phyloP scores from a whole-genome alignment of 2,888 invertebrate species.

The Exephanes ischioxanthus region DNA sequence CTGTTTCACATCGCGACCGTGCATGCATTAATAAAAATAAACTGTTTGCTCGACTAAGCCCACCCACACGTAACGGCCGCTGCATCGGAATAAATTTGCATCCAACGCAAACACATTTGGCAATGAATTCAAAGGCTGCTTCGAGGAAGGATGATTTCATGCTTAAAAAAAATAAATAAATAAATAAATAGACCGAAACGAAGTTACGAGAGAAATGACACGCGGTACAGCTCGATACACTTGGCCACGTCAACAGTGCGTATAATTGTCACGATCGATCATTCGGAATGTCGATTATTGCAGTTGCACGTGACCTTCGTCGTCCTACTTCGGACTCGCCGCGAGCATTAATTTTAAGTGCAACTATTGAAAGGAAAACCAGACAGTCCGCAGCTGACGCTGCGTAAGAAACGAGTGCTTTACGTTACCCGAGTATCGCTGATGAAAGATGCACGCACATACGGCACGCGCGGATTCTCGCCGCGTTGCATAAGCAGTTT shows the following conservation, averaged over 20 bases:
- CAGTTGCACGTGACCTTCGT: conserved; percentile 50
- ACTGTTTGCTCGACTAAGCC: conserved; percentile 56
- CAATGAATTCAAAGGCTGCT: conserved; percentile 60
- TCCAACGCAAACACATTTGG: conserved; percentile 57
- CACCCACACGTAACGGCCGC: conserved; percentile 47
- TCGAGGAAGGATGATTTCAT: conserved; percentile 63
- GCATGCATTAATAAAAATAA: conserved; percentile 50
- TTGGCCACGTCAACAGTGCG: conserved; percentile 42
- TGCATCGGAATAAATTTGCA: conserved; percentile 64
- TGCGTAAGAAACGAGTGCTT: not conserved
- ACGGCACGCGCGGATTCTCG: conserved; percentile 5
- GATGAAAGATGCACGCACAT: not conserved
- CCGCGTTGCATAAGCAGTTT: conserved; percentile 42
- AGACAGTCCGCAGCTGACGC: not conserved
- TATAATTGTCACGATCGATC: conserved; percentile 48
- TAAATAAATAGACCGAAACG: not conserved
- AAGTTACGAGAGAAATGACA: conserved; percentile 54
- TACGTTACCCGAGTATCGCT: not conserved
- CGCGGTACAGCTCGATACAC: conserved; percentile 11
- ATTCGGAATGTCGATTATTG: conserved; percentile 33
- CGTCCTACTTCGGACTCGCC: not conserved
- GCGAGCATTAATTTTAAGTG: conserved; percentile 32
- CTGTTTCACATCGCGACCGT: conserved; percentile 22
- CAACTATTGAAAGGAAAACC: conserved; percentile 30
- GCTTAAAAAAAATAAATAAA: not conserved